Percentiles rank a stretch among this genome's conserved stretches.
phyloP scores from a whole-genome alignment of 2,888 invertebrate genomes.

The Zhuqinia jingwanae region DNA sequence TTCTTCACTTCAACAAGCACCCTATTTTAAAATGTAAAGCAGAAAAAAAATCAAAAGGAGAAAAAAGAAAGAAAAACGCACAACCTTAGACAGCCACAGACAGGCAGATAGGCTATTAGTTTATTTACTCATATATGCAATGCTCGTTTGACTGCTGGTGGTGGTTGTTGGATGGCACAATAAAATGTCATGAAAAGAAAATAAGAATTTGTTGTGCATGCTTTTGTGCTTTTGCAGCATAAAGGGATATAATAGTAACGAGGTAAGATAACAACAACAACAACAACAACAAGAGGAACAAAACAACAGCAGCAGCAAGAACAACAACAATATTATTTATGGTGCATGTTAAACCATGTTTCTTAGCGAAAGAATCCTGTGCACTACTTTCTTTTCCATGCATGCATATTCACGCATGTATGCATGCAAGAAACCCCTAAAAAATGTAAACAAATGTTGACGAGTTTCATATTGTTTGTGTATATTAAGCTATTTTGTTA shows the following conservation, averaged over 20 bases:
- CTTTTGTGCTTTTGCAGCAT: too few species aligned
- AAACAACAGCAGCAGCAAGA: neutral
- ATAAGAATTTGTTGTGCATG: too few species aligned
- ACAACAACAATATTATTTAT: conserved; percentile 33
- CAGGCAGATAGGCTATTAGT: too few species aligned
- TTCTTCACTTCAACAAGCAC: too few species aligned
- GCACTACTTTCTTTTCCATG: neutral
- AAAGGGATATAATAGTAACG: neutral
- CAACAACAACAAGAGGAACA: neutral
- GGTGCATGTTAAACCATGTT: conserved; percentile 27
- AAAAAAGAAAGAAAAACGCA: too few species aligned
- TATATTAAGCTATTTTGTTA: too few species aligned
- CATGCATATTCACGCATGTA: neutral
- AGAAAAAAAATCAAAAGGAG: too few species aligned
- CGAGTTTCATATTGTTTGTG: conserved; percentile 3
- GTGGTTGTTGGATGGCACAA: neutral
- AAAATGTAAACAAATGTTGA: conserved; percentile 40
- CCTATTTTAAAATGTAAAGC: too few species aligned
- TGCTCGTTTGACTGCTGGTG: too few species aligned
- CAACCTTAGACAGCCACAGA: too few species aligned
- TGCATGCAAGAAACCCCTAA: conserved; percentile 8
- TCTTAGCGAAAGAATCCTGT: neutral
- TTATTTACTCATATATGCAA: too few species aligned
- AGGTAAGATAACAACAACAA: neutral
- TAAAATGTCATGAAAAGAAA: too few species aligned